Percentiles rank a stretch among this genome's conserved stretches.
phyloP scores from a whole-genome alignment of 2,113 vertebrate genomes.

The Nothobranchius kuhntae region DNA sequence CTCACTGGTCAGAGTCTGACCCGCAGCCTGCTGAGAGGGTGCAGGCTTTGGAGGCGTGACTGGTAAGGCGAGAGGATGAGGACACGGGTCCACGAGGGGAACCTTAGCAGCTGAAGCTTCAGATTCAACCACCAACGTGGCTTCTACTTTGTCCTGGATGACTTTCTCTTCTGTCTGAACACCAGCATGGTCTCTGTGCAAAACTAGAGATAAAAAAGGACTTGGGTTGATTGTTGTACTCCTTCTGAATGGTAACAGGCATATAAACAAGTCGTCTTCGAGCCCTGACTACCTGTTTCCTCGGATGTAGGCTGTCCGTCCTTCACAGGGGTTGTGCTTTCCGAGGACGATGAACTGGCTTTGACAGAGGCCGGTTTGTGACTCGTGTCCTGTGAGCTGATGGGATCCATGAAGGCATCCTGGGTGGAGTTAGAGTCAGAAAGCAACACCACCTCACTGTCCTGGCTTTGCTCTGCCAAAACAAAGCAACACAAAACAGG shows the following conservation, averaged over 20 bases:
- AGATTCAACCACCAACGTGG: constrained; percentile 69
- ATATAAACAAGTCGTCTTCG: neutral
- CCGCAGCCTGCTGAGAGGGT: constrained; percentile 29
- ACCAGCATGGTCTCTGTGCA: constrained; percentile 40
- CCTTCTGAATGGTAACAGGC: too few relatives aligned
- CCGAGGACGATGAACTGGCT: constrained; percentile 75
- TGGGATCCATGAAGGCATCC: constrained; percentile 90
- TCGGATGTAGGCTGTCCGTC: constrained; percentile 79
- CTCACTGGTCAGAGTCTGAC: constrained; percentile 74
- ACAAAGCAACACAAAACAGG: constrained; percentile 29
- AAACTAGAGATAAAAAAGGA: constrained; percentile 37
- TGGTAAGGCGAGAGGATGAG: constrained; percentile 49
- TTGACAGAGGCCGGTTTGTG: constrained; percentile 85
- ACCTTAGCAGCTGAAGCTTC: constrained; percentile 69
- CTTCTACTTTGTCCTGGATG: constrained; percentile 71
- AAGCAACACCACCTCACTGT: constrained; percentile 90
- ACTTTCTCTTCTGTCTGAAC: constrained; percentile 67
- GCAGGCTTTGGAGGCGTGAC: constrained; percentile 68
- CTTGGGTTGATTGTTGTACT: neutral
- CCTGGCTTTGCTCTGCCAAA: constrained; percentile 92
- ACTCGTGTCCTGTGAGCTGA: constrained; percentile 88
- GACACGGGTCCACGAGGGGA: constrained; percentile 43
- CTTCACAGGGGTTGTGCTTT: constrained; percentile 79
- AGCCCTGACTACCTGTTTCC: constrained; percentile 80
- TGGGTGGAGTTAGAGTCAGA: constrained; percentile 97